Evolutionary conservation across 2,797 vertebrate species (phyloP).

Genomic region (Bryconaethiops microstoma): DNA sequence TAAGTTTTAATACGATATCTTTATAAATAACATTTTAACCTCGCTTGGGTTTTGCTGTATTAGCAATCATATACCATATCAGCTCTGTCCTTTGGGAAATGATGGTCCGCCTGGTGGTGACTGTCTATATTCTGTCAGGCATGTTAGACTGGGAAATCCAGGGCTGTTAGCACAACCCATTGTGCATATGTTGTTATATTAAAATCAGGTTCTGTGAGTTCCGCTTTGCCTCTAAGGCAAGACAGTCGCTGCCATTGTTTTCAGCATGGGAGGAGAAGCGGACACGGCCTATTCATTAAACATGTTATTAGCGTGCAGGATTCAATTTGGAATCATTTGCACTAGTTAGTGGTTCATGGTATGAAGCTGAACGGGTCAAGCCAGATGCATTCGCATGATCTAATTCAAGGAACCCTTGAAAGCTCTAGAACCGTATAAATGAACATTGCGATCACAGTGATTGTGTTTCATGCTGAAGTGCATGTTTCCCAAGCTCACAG

Average conservation of each 20-base stretch:
- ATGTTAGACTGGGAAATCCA: not conserved
- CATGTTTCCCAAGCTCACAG: not conserved
- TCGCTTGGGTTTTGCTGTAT: not conserved
- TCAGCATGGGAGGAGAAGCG: not conserved
- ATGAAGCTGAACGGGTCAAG: not conserved
- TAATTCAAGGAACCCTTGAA: not conserved
- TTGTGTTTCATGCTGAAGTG: not conserved
- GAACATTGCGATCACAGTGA: not conserved
- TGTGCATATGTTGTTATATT: not conserved
- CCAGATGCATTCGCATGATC: not conserved
- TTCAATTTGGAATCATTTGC: not conserved
- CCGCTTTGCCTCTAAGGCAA: conserved; percentile 8
- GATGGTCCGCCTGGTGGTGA: not conserved
- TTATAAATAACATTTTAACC: not conserved
- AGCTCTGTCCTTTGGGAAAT: not conserved
- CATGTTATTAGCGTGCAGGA: not conserved
- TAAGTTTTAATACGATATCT: not conserved
- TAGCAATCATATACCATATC: not conserved
- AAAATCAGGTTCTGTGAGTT: conserved; percentile 3
- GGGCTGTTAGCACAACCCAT: not conserved
- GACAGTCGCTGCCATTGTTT: conserved; percentile 25
- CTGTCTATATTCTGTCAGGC: not conserved
- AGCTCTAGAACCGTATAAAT: not conserved
- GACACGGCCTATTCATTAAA: not conserved
- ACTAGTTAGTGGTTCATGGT: conserved; percentile 1